Evolutionary conservation across 92 coral and sea anemone species (phyloP).

Genomic region (Siderastrea siderea): DNA sequence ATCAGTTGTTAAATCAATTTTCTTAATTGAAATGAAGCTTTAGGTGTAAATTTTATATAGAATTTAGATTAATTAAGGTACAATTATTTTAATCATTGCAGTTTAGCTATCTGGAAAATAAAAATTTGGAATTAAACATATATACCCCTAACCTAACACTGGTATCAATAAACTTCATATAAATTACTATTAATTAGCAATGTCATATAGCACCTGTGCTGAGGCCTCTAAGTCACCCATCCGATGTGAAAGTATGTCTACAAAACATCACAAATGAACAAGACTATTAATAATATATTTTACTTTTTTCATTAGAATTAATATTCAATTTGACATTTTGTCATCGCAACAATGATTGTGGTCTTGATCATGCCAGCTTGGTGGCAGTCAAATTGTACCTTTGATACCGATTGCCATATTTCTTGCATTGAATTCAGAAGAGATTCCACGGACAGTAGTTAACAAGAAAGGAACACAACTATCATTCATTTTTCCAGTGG

Average conservation of each 20-base stretch:
- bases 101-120: too few relatives aligned
- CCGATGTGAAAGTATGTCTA: conserved; percentile 91
- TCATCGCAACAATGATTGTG: background rate
- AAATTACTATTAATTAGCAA: background rate
- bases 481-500: background rate
- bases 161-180: background rate
- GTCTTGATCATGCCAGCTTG: background rate
- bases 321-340: background rate
- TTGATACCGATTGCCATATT: conserved; percentile 83
- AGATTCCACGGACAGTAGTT: conserved; percentile 91
- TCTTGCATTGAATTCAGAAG: conserved; percentile 75
- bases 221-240: conserved; percentile 98
- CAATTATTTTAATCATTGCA: too few relatives aligned
- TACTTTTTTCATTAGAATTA: background rate
- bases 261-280: background rate
- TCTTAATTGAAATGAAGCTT: too few relatives aligned
- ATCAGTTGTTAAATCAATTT: too few relatives aligned
- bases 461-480: conserved; percentile 79
- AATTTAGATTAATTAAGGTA: too few relatives aligned
- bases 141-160: too few relatives aligned
- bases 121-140: too few relatives aligned
- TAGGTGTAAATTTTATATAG: too few relatives aligned
- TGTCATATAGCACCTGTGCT: conserved; percentile 74
- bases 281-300: background rate
- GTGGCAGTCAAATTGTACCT: conserved; percentile 48